Percentiles rank a stretch among this genome's conserved stretches.
Conservation (phyloP, 2,797 vertebrate species). For the Hemibagrus guttatus region DNA sequence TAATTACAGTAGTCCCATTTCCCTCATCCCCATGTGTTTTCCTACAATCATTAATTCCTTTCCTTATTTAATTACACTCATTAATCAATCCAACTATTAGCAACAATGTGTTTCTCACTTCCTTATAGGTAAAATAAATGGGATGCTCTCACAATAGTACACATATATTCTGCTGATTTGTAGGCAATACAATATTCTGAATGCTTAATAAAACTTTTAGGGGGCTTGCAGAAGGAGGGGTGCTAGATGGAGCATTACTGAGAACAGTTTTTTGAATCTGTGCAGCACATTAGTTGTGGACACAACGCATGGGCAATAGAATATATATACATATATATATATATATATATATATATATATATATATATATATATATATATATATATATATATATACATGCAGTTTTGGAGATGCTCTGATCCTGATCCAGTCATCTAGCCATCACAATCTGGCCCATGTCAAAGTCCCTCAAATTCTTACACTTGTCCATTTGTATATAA, state of each 20-base stretch:
- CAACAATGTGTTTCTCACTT: slow-evolving; percentile 53
- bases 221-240: slow-evolving; percentile 23
- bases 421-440: no score
- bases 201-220: slow-evolving; percentile 35
- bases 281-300: no score
- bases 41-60: slow-evolving; percentile 57
- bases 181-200: slow-evolving; percentile 27
- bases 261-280: slow-evolving; percentile 48
- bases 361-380: no score
- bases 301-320: no score
- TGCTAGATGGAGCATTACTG: slow-evolving; percentile 35
- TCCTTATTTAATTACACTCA: slow-evolving; percentile 62
- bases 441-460: no score
- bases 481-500: no score
- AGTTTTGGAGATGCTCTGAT: no score
- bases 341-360: no score
- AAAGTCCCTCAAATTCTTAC: no score
- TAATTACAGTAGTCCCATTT: slow-evolving; percentile 58
- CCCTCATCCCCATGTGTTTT: slow-evolving; percentile 44
- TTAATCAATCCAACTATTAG: slow-evolving; percentile 65
- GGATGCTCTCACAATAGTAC: slow-evolving; percentile 28
- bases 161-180: slow-evolving; percentile 38
- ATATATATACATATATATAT: no score
- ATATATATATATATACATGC: no score
- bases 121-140: slow-evolving; percentile 53